These are phyloP conservation scores for Salpingus planirostris DNA, from an alignment of 2,888 invertebrate species.

Conservation along the genomic window DNA sequence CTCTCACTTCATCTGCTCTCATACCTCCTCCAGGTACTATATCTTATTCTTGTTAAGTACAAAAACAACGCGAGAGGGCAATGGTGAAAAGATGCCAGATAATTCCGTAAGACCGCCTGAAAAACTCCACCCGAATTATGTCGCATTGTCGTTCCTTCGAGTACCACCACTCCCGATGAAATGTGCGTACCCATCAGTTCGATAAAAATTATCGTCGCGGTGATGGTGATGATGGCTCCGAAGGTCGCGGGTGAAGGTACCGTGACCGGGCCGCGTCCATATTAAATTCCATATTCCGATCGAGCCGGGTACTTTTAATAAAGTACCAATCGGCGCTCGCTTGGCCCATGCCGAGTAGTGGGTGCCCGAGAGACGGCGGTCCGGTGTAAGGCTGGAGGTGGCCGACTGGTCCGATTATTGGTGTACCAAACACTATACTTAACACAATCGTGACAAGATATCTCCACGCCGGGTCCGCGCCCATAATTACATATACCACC, in stretches of 20 bases:
- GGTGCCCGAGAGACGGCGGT: no score
- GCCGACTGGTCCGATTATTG: constrained; percentile 37
- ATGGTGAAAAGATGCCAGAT: no score
- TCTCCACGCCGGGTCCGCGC: constrained; percentile 34
- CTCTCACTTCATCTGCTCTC: background rate
- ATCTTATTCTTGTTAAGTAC: background rate
- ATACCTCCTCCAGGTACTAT: background rate
- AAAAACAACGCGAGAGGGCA: background rate
- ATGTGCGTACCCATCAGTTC: no score
- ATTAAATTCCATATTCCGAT: constrained; percentile 31
- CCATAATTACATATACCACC: constrained; percentile 38
- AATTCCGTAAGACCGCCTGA: no score
- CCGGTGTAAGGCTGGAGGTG: no score
- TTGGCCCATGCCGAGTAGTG: constrained; percentile 12
- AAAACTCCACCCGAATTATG: no score
- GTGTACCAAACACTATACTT: constrained; percentile 43
- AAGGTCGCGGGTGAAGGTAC: no score
- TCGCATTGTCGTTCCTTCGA: no score
- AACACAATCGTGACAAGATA: constrained; percentile 43
- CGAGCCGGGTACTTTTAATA: constrained; percentile 35
- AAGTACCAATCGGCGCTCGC: constrained; percentile 37
- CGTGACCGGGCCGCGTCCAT: no score
- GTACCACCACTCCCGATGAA: no score
- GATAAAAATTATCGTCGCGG: no score
- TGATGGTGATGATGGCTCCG: no score